Conservation (phyloP, 2,888 invertebrate genomes). For the Acronicta alni region DNA sequence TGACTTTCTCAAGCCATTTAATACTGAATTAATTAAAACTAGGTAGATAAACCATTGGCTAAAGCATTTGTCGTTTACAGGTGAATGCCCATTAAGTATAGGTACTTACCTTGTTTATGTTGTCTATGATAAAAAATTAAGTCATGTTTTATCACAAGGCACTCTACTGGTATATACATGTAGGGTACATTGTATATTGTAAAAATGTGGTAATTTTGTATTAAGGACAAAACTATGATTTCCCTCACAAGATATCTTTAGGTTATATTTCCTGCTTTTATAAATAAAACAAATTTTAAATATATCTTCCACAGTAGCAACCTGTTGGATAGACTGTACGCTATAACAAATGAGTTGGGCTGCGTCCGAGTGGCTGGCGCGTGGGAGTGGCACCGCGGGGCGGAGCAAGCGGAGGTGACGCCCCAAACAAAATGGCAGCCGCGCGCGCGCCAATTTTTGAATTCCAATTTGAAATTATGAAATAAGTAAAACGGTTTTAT, state of each 20-base stretch:
- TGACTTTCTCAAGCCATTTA: no score
- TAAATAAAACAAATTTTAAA: slow-evolving; percentile 12
- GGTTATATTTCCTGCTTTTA: background rate
- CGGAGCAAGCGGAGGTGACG: slow-evolving; percentile 86
- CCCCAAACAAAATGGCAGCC: slow-evolving; percentile 90
- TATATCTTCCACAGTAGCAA: slow-evolving; percentile 53
- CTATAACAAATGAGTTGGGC: slow-evolving; percentile 88
- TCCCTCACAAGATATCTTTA: background rate
- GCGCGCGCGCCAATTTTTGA: slow-evolving; percentile 89
- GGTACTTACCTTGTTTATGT: no score
- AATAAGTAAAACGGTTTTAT: slow-evolving; percentile 16
- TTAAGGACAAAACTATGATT: no score
- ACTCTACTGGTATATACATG: no score
- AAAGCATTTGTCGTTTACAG: no score
- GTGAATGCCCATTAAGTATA: no score
- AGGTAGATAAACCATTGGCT: no score
- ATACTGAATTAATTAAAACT: no score
- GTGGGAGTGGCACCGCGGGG: slow-evolving; percentile 86
- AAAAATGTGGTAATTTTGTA: no score
- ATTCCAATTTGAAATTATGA: slow-evolving; percentile 64
- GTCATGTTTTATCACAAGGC: no score
- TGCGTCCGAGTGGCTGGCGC: slow-evolving; percentile 85
- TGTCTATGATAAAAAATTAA: no score
- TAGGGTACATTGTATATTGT: no score
- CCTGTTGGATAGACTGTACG: slow-evolving; percentile 80